Evolutionary conservation across 2,888 invertebrate genomes (phyloP), one percentile per base, ranked within the genome.

Genomic region (Adelphocoris suturalis): DNA sequence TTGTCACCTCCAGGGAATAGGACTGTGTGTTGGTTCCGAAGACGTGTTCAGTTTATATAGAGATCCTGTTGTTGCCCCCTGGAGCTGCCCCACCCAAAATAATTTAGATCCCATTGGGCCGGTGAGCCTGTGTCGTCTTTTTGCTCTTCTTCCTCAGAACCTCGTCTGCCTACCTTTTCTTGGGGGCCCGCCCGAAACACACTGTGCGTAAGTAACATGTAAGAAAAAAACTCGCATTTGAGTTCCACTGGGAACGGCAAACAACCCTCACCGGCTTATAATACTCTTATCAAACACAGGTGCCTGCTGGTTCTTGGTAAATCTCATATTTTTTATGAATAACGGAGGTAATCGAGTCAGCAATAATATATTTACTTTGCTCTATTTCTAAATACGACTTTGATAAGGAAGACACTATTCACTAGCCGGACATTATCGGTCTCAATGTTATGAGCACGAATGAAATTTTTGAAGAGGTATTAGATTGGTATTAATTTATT

Each of bases 1-100:
- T 78, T 48, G n/a, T 87, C 88, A 88, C 88, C 86, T 86, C 86
- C 86, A 80, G 80, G n/a, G 16, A 68, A 57, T 52, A 80, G 78
- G 87, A 80, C 88, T 88, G 88, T 11, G 88, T 80, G 28, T 14
- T 27, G 19, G 55, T 48, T 57, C 88, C 13, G 61, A 57, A 81
- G 88, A 88, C 48, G 75, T n/a, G 47, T 12, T 14, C 23, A 75
- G 86, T 86, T 86, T 86, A 86, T 86, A 86, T 86, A 86, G 75
- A n/a, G 86, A 76, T 55, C 85, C 57, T 28, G 57, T 7, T 46
- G 86, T 4, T 12, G 47, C n/a, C 3, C 46, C 75, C 0, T 13
- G 19, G 19, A 16, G 37, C 28, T 27, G 68, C 86, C 86, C 86
- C 86, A 86, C 86, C 86, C 86, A 75, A 86, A 86, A 86, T 86